A percentile compares a stretch with the other conserved stretches of the same genome.
These are phyloP conservation scores for Brachymystax lenok DNA, from an alignment of 2,797 vertebrate genomes.

Conservation along the genomic window DNA sequence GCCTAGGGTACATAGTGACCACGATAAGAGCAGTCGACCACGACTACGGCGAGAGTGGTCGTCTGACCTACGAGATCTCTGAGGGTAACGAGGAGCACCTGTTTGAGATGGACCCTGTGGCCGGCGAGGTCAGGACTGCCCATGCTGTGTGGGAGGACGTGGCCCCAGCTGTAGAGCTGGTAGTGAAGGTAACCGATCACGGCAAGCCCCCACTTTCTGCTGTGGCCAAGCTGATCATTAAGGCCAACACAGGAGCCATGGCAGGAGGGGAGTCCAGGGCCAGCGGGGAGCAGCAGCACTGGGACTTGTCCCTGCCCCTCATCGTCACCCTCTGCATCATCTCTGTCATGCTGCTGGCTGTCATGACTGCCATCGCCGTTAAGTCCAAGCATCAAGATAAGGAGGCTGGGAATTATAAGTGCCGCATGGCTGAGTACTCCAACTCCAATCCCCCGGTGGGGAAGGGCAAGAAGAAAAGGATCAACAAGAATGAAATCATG, in stretches of 20 bases:
- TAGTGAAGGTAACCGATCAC: constrained; percentile 97
- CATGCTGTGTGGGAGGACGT: constrained; percentile 97
- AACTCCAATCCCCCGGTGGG: constrained; percentile 96
- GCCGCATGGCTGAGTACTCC: constrained; percentile 97
- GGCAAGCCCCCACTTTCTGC: constrained; percentile 96
- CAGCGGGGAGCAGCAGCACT: constrained; percentile 91
- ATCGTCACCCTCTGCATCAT: constrained; percentile 98
- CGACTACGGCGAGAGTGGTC: constrained; percentile 95
- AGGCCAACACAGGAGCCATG: constrained; percentile 84
- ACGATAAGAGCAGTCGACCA: constrained; percentile 94
- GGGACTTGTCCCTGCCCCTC: constrained; percentile 96
- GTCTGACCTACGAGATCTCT: constrained; percentile 95
- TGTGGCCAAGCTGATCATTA: constrained; percentile 95
- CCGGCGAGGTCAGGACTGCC: constrained; percentile 91
- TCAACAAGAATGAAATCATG: constrained; percentile 99
- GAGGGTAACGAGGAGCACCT: constrained; percentile 97
- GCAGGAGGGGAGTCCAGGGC: constrained; percentile 88
- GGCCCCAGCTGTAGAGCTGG: constrained; percentile 89
- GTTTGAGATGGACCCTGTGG: constrained; percentile 95
- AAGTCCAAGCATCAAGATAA: constrained; percentile 99
- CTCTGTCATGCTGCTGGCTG: constrained; percentile 95
- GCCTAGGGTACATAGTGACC: constrained; percentile 92
- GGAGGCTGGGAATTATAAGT: constrained; percentile 98
- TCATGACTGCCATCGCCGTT: constrained; percentile 98
- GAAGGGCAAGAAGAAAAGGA: constrained; percentile 97